Evolutionary conservation across 2,797 vertebrate genomes (phyloP), one percentile per base, ranked within the genome.

Genomic region (Pygocentrus nattereri): DNA sequence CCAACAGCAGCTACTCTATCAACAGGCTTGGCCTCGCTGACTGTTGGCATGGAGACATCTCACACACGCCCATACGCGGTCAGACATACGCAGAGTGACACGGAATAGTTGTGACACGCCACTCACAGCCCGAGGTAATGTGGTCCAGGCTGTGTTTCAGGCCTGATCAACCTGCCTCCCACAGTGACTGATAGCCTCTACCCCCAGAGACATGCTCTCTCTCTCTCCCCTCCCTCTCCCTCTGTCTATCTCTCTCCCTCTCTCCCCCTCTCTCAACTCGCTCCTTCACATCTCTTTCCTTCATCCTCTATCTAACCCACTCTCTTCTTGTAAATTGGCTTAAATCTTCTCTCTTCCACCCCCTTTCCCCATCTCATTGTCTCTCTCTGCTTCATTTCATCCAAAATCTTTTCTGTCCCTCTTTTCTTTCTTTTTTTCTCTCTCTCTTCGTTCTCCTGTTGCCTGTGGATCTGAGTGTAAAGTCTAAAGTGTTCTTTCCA

Each of bases 41-140:
- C 92, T 93, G 93, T 93, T 94, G 88, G 92, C 77, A 85, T 89
- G 86, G 90, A 89, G 89, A 93, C 75, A 82, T 76, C 78, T 78
- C 75, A 16, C 64, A 67, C 62, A 83, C 10, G 80, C 56, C 74
- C 56, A 81, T 61, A 78, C 50, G 19, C 34, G 78, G 3, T 78
- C 70, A 82, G 74, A 80, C 62, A 81, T 64, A 41, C 64, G 67
- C 41, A 65, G 67, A 76, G 13, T 58, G 47, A 79, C 27, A 65
- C 31, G 41, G 5, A 69, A 15, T 64, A 56, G 38, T 62, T 70
- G 44, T 74, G 74, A 80, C 69, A 76, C 23, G 69, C 47, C 62
- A 54, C 52, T 44, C 64, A 34, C 65, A 47, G 23, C 3, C 71
- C 56, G 21, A 52, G 52, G 31, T 49, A 23, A 19, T 18, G n/a